Base-by-base conservation (phyloP, 2,888 invertebrate species). In the Pogonocherus hispidulus region DNA sequence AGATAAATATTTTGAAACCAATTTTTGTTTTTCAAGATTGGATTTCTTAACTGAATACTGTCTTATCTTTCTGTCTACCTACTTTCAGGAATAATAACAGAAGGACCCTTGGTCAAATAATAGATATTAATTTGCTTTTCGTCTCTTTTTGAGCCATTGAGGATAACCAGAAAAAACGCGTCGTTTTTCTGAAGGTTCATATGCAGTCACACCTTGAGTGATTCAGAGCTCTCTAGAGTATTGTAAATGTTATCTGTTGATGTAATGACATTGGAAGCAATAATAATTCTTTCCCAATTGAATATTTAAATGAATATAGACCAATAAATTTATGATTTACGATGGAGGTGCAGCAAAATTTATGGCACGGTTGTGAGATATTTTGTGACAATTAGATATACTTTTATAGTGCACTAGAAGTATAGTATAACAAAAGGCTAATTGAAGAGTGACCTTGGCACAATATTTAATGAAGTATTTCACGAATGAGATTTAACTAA, bases 241-340 rank as follows among this genome's bases (percentile, higher is more conserved):
- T n/a, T 14, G 14, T 5, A 41, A 41, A 41, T 41, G 41, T n/a
- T 37, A 37, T 5, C 19, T 52, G 52, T 23, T 52, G 52, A 52
- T 14, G 52, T 52, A 52, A 52, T 52, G 23, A 23, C 52, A 52
- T 52, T 52, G 52, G 23, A 52, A 23, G 23, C n/a, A 52, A 52
- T 27, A 27, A 52, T 22, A 23, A 52, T 6, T 16, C 27, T 52
- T 52, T 52, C 52, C 52, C 18, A 52, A 52, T 18, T 52, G 52
- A 23, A 52, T 23, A 52, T 52, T 52, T 52, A 52, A 52, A 52
- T 52, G 22, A 23, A 52, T 52, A 23, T 52, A 23, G 52, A 52
- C 52, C 14, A 52, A 52, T 52, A 52, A 52, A 52, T 23, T 23
- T 6, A 52, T 52, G 52, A 52, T 52, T 52, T 52, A 52, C 23